phyloP scores from a whole-genome alignment of 2,113 vertebrate species.

The Melozone crissalis region DNA sequence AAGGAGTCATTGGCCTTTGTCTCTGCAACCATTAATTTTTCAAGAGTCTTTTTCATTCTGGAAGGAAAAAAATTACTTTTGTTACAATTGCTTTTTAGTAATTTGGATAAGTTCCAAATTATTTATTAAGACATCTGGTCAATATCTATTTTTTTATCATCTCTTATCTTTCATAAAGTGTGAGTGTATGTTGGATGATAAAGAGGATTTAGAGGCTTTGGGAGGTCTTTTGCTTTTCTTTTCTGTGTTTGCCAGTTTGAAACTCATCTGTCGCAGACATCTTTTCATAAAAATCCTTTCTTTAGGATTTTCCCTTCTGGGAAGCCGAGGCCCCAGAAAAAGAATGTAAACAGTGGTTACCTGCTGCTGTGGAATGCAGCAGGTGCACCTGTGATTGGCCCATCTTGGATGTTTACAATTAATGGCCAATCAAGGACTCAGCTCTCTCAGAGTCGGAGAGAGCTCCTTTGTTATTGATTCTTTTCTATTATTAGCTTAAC shows the following conservation, averaged over 20 bases:
- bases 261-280: neutral
- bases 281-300: no score
- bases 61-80: neutral
- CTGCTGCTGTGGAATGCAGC: no score
- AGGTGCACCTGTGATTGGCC: no score
- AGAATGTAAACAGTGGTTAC: no score
- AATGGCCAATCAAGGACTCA: no score
- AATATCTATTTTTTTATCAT: neutral
- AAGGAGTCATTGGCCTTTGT: slow-evolving; percentile 31
- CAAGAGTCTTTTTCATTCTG: neutral
- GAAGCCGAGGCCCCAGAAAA: no score
- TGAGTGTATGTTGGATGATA: neutral
- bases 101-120: slow-evolving; percentile 20
- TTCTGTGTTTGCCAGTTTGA: neutral
- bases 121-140: slow-evolving; percentile 4
- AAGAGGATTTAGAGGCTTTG: neutral
- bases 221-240: neutral
- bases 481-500: no score
- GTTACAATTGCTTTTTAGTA: neutral
- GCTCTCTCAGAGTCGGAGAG: no score
- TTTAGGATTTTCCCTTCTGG: no score
- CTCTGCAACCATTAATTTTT: slow-evolving; percentile 25
- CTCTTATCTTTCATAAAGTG: neutral
- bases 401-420: no score
- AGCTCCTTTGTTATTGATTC: no score